Evolutionary conservation across 1,140 invertebrate genomes (phyloP).

Genomic region (Cydia fagiglandana): DNA sequence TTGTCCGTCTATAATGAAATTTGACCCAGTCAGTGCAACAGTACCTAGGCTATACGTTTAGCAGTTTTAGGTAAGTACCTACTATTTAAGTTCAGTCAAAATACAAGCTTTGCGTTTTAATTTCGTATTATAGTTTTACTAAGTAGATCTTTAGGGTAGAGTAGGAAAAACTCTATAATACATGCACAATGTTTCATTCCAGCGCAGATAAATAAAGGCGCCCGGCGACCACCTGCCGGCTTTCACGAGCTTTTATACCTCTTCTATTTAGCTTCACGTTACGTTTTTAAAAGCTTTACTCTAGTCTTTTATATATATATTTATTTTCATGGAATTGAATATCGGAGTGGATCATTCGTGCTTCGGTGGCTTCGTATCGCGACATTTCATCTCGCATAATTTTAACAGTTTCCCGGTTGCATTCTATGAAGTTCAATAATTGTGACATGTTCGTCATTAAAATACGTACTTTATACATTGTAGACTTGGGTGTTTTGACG

Average conservation of each 20-base stretch:
- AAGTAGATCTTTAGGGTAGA: background rate
- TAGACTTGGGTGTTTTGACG: no score
- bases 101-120: background rate
- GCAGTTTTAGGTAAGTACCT: no score
- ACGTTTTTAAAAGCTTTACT: conserved; percentile 8
- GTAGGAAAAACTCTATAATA: background rate
- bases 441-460: no score
- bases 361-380: background rate
- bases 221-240: conserved; percentile 17
- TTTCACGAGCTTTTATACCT: conserved; percentile 13
- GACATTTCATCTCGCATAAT: background rate
- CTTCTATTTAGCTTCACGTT: conserved; percentile 7
- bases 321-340: background rate
- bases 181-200: conserved; percentile 16
- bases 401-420: background rate
- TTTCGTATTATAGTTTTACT: background rate
- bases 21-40: no score
- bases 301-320: background rate
- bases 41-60: no score
- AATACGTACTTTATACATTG: no score
- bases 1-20: no score
- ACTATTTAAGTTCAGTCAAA: background rate
- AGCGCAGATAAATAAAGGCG: conserved; percentile 8
- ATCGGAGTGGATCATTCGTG: background rate
- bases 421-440: background rate